Evolutionary conservation across 2,888 invertebrate genomes (phyloP).

Genomic region (Drosophila prostipennis): DNA sequence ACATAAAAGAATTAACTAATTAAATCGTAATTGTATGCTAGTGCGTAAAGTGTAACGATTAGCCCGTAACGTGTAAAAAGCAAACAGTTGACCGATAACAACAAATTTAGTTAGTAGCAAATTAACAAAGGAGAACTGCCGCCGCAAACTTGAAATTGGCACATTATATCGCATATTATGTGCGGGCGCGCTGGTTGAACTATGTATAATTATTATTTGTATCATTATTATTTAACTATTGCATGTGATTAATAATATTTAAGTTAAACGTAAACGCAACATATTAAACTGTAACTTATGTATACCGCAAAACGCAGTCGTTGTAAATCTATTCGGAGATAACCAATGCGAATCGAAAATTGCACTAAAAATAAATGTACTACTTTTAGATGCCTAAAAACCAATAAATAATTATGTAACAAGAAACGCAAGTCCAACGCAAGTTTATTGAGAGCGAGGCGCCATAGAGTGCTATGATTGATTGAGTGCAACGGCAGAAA

Average conservation of each 20-base stretch:
- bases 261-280: conserved; percentile 78
- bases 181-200: conserved; percentile 47
- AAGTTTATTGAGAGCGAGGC: conserved; percentile 53
- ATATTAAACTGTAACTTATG: conserved; percentile 76
- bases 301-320: conserved; percentile 64
- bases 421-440: conserved; percentile 49
- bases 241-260: conserved; percentile 83
- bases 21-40: conserved; percentile 58
- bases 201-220: conserved; percentile 76
- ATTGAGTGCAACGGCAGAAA: conserved; percentile 43
- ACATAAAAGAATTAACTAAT: conserved; percentile 48
- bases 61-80: conserved; percentile 75
- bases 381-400: conserved; percentile 42
- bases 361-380: conserved; percentile 57
- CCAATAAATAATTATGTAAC: conserved; percentile 72
- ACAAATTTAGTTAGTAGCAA: conserved; percentile 81
- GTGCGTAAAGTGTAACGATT: conserved; percentile 70
- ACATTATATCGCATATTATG: conserved; percentile 29
- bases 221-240: conserved; percentile 79
- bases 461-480: conserved; percentile 28
- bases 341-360: conserved; percentile 58
- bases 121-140: conserved; percentile 61
- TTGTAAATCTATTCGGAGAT: conserved; percentile 59
- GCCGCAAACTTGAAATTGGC: conserved; percentile 43
- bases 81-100: conserved; percentile 66